phyloP scores from a whole-genome alignment of 2,113 vertebrate species.

The Lipophrys pholis region DNA sequence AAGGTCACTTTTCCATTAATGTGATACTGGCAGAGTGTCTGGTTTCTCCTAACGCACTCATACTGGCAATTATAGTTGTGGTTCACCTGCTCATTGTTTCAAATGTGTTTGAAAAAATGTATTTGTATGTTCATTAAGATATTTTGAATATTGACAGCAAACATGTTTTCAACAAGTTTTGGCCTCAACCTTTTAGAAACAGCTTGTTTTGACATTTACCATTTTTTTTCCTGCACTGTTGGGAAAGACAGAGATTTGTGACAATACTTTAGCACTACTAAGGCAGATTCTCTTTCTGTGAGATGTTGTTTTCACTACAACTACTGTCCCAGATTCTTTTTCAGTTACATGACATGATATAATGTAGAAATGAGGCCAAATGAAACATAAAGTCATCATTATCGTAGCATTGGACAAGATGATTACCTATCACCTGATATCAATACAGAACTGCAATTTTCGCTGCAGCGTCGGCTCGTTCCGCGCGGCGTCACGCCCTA shows the following conservation, averaged over 20 bases:
- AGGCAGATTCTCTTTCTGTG: no score
- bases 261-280: no score
- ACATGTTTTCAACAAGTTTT: constrained; percentile 1
- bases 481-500: constrained; percentile 14
- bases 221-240: background rate
- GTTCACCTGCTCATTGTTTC: background rate
- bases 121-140: background rate
- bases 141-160: background rate
- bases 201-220: constrained; percentile 26
- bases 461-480: constrained; percentile 16
- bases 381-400: background rate
- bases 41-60: background rate
- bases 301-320: no score
- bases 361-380: no score
- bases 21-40: background rate
- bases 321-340: no score
- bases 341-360: no score
- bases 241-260: background rate
- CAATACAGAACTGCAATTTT: background rate
- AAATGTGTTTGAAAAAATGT: background rate
- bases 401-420: constrained; percentile 6
- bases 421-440: background rate
- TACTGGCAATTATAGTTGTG: background rate
- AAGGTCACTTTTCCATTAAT: background rate
- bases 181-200: constrained; percentile 12